Conservation (phyloP, 1,140 invertebrate genomes). For the Apocrypta bakeri region DNA sequence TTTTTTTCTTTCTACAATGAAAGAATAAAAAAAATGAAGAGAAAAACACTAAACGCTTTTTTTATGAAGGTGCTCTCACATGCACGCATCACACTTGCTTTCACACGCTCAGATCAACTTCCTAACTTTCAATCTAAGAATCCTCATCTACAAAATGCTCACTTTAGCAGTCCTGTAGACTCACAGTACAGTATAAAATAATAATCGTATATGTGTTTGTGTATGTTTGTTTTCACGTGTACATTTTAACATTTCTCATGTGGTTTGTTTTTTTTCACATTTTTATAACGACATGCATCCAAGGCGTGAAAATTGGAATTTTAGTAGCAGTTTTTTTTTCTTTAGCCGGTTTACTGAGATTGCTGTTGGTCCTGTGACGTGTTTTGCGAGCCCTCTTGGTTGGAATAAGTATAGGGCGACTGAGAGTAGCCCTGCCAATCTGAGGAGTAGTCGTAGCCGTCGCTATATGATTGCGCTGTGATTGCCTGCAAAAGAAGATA, state of each 20-base stretch:
- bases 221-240: not conserved
- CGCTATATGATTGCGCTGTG: slow-evolving; percentile 50
- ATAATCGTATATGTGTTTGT: not conserved
- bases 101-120: not conserved
- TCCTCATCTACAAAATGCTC: slow-evolving; percentile 12
- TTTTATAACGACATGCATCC: not conserved
- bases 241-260: not conserved
- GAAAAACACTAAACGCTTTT: slow-evolving; percentile 32
- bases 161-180: not conserved
- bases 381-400: not conserved
- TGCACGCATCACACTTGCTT: not conserved
- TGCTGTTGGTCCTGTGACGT: not conserved
- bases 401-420: slow-evolving; percentile 50
- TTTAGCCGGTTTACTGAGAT: not conserved
- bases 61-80: slow-evolving; percentile 2
- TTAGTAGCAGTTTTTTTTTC: not conserved
- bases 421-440: slow-evolving; percentile 58
- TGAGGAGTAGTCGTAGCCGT: slow-evolving; percentile 57
- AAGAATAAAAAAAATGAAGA: slow-evolving; percentile 23
- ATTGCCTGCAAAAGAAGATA: slow-evolving; percentile 55
- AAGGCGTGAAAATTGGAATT: slow-evolving; percentile 5
- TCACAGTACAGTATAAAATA: slow-evolving; percentile 16
- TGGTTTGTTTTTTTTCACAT: not conserved
- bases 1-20: slow-evolving; percentile 3
- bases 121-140: not conserved